A percentile compares a stretch with the other conserved stretches of the same genome.
phyloP scores from a whole-genome alignment of 1,140 invertebrate genomes.

The Linepithema humile region DNA sequence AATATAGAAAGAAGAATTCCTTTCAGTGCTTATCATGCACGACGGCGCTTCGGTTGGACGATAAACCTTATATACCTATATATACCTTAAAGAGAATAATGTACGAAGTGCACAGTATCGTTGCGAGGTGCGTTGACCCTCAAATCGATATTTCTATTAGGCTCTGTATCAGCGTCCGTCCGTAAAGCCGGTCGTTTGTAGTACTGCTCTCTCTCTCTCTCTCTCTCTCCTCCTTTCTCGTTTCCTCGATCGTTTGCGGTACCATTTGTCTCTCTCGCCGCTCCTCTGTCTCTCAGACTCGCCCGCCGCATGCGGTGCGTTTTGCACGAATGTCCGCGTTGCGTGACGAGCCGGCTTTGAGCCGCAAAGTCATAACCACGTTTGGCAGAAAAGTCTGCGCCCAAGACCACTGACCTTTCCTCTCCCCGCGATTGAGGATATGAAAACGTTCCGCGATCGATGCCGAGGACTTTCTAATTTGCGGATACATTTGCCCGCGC shows the following conservation, averaged over 20 bases:
- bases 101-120: conserved; percentile 54
- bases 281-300: conserved; percentile 14
- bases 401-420: conserved; percentile 59
- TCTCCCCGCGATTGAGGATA: conserved; percentile 35
- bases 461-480: conserved; percentile 48
- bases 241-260: conserved; percentile 9
- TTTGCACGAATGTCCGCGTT: conserved; percentile 60
- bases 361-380: conserved; percentile 61
- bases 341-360: conserved; percentile 60
- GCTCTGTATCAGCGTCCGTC: conserved; percentile 68
- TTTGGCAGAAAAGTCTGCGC: conserved; percentile 58
- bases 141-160: conserved; percentile 75
- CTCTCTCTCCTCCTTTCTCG: conserved; percentile 4
- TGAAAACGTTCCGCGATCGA: conserved; percentile 35
- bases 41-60: background rate
- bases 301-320: conserved; percentile 37
- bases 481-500: conserved; percentile 5
- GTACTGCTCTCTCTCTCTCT: conserved; percentile 26
- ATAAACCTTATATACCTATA: no score
- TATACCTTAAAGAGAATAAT: conserved; percentile 46
- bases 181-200: conserved; percentile 54
- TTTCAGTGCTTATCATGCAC: conserved; percentile 1
- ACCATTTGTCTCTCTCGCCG: conserved; percentile 24
- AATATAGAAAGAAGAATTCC: background rate
- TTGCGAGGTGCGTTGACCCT: conserved; percentile 72